These are phyloP conservation scores for Stenurella melanura DNA, from an alignment of 2,888 invertebrate genomes.

Conservation along the genomic window DNA sequence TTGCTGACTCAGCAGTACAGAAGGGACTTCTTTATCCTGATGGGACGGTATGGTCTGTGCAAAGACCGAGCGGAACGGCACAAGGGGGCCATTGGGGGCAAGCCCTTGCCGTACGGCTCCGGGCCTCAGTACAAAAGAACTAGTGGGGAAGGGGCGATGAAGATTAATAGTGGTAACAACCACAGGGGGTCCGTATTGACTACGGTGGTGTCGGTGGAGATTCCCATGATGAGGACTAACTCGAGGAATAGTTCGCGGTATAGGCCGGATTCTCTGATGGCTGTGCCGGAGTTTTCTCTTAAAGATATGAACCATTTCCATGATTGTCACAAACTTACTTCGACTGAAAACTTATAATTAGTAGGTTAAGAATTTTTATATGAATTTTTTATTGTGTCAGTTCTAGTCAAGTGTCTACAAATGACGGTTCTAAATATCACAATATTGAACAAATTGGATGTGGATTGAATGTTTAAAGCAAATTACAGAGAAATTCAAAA, in stretches of 20 bases:
- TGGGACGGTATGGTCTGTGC: constrained; percentile 74
- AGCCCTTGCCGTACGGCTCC: constrained; percentile 69
- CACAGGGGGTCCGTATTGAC: constrained; percentile 70
- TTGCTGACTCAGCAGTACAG: constrained; percentile 81
- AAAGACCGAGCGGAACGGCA: constrained; percentile 72
- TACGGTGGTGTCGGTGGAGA: constrained; percentile 70
- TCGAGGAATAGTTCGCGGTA: constrained; percentile 63
- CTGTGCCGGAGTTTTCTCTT: constrained; percentile 65
- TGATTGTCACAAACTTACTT: constrained; percentile 62
- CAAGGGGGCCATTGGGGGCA: constrained; percentile 73
- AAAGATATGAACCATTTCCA: constrained; percentile 62
- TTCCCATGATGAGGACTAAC: constrained; percentile 65
- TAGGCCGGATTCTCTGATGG: constrained; percentile 62
- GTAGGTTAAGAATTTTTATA: constrained; percentile 13
- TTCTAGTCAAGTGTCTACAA: not conserved
- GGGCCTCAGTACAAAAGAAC: constrained; percentile 65
- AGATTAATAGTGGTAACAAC: constrained; percentile 61
- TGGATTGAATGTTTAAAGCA: too few relatives aligned
- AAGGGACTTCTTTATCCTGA: constrained; percentile 76
- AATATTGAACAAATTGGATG: not conserved
- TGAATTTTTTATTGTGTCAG: not conserved
- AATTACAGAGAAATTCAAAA: too few relatives aligned
- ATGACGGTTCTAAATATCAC: not conserved
- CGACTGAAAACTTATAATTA: constrained; percentile 65
- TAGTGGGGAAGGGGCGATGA: constrained; percentile 54